Evolutionary conservation across 2,888 invertebrate species (phyloP).

Genomic region (Himalopsyche kuldschensis): DNA sequence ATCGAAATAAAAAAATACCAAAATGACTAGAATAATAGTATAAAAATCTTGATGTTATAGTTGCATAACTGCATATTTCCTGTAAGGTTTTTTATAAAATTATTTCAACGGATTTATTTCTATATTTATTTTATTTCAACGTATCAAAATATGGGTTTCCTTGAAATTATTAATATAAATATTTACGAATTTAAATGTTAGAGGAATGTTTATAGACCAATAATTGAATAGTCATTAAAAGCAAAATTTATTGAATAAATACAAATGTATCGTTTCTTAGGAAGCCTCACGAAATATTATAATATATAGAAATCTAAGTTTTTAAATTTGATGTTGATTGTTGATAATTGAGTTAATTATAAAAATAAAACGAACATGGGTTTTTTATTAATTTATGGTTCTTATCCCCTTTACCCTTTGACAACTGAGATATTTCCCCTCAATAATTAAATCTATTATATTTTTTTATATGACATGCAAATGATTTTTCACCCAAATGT

Average conservation of each 20-base stretch:
- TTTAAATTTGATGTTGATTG: conserved; percentile 38
- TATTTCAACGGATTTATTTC: background rate
- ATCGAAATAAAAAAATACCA: background rate
- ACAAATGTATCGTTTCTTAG: conserved; percentile 21
- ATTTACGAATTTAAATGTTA: background rate
- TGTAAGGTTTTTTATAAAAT: background rate
- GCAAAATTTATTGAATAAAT: conserved; percentile 16
- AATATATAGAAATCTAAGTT: conserved; percentile 27
- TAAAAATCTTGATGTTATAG: background rate
- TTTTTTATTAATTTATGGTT: background rate
- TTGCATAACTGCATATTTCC: background rate
- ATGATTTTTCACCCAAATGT: too few relatives aligned
- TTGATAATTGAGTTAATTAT: conserved; percentile 35
- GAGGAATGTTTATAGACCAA: conserved; percentile 19
- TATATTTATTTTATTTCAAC: background rate
- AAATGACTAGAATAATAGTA: background rate
- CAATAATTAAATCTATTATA: too few relatives aligned
- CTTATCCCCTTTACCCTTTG: too few relatives aligned
- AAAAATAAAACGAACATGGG: conserved; percentile 13
- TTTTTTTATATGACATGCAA: too few relatives aligned
- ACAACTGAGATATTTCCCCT: too few relatives aligned
- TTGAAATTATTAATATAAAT: background rate
- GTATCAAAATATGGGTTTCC: background rate
- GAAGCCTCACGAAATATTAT: conserved; percentile 26
- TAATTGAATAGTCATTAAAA: conserved; percentile 12